Evolutionary conservation across 2,888 invertebrate species (phyloP).

Genomic region (Campoletis raptor): DNA sequence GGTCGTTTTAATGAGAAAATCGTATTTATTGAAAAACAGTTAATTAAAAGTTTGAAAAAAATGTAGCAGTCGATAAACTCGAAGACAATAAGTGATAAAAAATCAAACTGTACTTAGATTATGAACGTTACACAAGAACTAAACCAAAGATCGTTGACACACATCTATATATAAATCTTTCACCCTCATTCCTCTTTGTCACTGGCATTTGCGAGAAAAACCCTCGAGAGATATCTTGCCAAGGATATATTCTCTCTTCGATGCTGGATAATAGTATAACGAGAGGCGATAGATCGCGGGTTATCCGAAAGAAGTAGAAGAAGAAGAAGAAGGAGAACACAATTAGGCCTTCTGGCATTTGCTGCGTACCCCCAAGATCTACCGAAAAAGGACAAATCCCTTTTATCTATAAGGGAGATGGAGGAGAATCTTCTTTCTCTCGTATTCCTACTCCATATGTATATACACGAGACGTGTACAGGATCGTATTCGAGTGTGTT

Average conservation of each 20-base stretch:
- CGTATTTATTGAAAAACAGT: background rate
- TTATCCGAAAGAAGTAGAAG: conserved; percentile 75
- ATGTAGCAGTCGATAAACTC: background rate
- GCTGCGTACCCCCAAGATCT: conserved; percentile 52
- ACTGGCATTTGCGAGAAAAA: conserved; percentile 40
- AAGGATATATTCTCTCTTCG: conserved; percentile 54
- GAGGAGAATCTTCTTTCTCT: conserved; percentile 77
- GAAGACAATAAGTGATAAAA: background rate
- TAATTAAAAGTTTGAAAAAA: background rate
- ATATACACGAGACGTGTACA: conserved; percentile 28
- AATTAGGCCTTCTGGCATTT: conserved; percentile 80
- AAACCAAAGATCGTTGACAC: conserved; percentile 54
- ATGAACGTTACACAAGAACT: conserved; percentile 22
- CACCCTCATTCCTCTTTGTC: conserved; percentile 34
- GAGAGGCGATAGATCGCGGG: conserved; percentile 76
- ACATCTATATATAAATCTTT: conserved; percentile 26
- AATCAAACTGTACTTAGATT: background rate
- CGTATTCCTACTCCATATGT: conserved; percentile 52
- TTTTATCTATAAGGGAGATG: conserved; percentile 80
- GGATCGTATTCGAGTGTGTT: conserved; percentile 55
- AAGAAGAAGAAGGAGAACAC: conserved; percentile 74
- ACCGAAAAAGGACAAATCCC: conserved; percentile 81
- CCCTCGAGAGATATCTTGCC: conserved; percentile 60
- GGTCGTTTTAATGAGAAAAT: background rate
- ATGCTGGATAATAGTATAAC: conserved; percentile 61